Conservation (phyloP, 1,140 invertebrate genomes). For the Achatina immaculata region DNA sequence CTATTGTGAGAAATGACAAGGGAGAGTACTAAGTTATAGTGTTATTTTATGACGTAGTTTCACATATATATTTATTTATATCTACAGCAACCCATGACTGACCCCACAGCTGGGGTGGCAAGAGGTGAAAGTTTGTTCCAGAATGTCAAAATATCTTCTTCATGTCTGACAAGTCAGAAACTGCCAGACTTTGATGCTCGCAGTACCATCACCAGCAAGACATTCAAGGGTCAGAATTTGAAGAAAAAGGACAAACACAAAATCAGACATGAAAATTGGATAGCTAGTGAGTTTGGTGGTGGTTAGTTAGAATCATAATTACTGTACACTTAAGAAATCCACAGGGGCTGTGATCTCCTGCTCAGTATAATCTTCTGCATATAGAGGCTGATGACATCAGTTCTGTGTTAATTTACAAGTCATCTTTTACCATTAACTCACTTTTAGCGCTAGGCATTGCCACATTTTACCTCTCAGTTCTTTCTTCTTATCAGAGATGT, state of each 20-base stretch:
- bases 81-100: slow-evolving; percentile 1
- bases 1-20: too few relatives aligned
- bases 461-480: too few relatives aligned
- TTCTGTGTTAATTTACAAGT: too few relatives aligned
- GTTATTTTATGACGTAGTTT: not conserved
- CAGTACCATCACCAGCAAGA: slow-evolving; percentile 64
- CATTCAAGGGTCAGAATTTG: slow-evolving; percentile 59
- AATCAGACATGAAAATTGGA: slow-evolving; percentile 59
- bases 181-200: slow-evolving; percentile 64
- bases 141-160: slow-evolving; percentile 50
- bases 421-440: not conserved
- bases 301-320: not conserved
- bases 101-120: slow-evolving; percentile 1
- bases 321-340: too few relatives aligned
- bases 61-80: not conserved
- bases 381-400: too few relatives aligned
- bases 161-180: slow-evolving; percentile 50
- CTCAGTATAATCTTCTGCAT: too few relatives aligned
- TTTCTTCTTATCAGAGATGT: too few relatives aligned
- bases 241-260: slow-evolving; percentile 67
- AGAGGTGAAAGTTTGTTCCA: slow-evolving; percentile 50
- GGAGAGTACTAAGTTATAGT: not conserved
- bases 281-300: slow-evolving; percentile 64
- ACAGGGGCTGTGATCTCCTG: too few relatives aligned
- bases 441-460: too few relatives aligned